Evolutionary conservation across 2,113 vertebrate species (phyloP).

Genomic region (Zosterops lateralis): DNA sequence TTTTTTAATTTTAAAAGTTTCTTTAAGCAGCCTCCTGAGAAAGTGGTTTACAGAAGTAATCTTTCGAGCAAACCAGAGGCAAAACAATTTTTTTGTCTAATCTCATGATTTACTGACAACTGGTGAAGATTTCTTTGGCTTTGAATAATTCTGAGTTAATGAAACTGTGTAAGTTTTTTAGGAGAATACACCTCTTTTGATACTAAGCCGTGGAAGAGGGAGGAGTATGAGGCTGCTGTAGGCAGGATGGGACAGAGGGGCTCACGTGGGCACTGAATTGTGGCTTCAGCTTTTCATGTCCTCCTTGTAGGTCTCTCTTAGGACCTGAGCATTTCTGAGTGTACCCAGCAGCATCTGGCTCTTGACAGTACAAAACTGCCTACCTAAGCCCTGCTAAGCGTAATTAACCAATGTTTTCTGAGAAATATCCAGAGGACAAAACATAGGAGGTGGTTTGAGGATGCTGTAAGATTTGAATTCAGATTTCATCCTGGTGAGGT

Average conservation of each 20-base stretch:
- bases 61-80: background rate
- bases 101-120: background rate
- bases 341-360: background rate
- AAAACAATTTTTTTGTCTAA: background rate
- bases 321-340: background rate
- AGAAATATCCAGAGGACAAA: background rate
- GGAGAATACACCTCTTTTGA: fast-evolving
- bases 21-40: background rate
- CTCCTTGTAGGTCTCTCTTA: background rate
- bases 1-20: background rate
- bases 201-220: background rate
- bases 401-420: background rate
- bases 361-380: background rate
- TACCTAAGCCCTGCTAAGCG: background rate
- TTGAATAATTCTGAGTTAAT: background rate
- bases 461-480: background rate
- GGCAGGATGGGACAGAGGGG: background rate
- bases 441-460: background rate
- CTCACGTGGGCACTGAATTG: background rate
- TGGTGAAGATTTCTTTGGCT: background rate
- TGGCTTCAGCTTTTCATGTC: background rate
- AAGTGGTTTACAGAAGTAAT: background rate
- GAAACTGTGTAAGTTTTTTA: background rate
- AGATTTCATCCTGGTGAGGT: background rate
- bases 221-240: background rate